Conservation (phyloP, 2,888 invertebrate genomes). For the Andrena hattorfiana region DNA sequence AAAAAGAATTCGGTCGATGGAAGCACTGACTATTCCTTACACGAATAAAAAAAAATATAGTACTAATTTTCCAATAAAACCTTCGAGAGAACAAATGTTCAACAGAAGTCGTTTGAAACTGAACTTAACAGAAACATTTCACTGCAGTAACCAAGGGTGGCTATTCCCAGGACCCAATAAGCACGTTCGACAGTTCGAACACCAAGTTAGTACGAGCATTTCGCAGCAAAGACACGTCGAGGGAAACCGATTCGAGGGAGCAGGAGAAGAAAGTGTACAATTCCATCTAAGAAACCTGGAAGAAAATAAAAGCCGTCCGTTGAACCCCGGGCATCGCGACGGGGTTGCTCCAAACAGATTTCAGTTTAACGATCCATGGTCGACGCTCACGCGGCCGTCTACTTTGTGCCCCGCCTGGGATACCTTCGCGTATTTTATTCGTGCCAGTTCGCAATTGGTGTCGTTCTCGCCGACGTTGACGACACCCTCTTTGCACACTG, state of each 20-base stretch:
- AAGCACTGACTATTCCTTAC: no score
- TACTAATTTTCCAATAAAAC: no score
- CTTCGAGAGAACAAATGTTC: no score
- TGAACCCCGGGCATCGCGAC: slow-evolving; percentile 48
- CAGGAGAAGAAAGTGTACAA: not conserved
- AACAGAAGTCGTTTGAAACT: not conserved
- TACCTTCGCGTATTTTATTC: slow-evolving; percentile 40
- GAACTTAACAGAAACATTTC: slow-evolving; percentile 3
- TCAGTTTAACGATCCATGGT: slow-evolving; percentile 63
- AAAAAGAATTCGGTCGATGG: not conserved
- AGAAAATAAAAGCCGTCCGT: slow-evolving; percentile 50
- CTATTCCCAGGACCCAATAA: no score
- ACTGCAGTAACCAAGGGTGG: not conserved
- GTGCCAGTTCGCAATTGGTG: slow-evolving; percentile 57
- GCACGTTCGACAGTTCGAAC: not conserved
- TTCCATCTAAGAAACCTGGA: slow-evolving; percentile 15
- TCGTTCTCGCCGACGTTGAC: slow-evolving; percentile 60
- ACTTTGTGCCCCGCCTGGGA: slow-evolving; percentile 55
- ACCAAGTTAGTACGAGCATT: not conserved
- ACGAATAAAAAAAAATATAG: no score
- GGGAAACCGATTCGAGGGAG: not conserved
- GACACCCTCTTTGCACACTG: slow-evolving; percentile 61
- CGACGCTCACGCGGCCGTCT: slow-evolving; percentile 63
- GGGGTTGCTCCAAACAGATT: slow-evolving; percentile 62
- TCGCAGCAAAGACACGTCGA: not conserved